Evolutionary conservation across 2,888 invertebrate species (phyloP), one percentile per base, ranked within the genome.

Genomic region (Oxystoma pomonae): DNA sequence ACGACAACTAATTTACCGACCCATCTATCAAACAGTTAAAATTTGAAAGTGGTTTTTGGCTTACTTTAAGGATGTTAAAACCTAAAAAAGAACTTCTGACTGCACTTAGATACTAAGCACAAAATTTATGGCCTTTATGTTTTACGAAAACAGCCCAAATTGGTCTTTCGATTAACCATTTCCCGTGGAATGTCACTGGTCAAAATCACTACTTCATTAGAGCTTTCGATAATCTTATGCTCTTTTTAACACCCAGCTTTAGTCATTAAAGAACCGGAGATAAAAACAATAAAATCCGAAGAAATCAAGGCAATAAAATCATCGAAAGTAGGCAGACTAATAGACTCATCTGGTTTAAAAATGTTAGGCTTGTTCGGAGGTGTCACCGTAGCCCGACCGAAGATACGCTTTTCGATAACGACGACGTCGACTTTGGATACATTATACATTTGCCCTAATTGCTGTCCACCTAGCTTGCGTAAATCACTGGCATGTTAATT

Each of bases 371-470:
- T 76, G 77, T 77, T 72, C 73, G 72, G 77, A 75, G 77, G 77
- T 78, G 78, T 78, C 76, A 73, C 74, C 71, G 72, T 7, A 16
- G 2, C n/a, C 18, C 22, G 16, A 50, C 18, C 49, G 58, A 53
- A 53, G 53, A 53, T 53, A 53, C 75, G 35, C 12, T 35, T 73
- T 12, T 3, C 3, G 35, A 35, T 35, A 35, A 35, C 35, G 35
- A 12, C 5, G 35, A 35, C 35, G 35, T 12, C 5, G 35, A 35
- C 75, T 74, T 68, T 67, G 67, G 62, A 67, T 70, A 70, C 71
- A 73, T 73, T 73, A 71, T 73, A 75, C 75, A 76, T 77, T 74
- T 75, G 74, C 71, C 74, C 75, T 77, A 77, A 77, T 77, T 76
- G 76, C 73, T 71, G 74, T 75, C 73, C 71, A 66, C 70, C 72